A percentile compares a stretch with the other conserved stretches of the same genome.
These are phyloP conservation scores for Parasteatoda lunata DNA, from an alignment of 2,888 invertebrate genomes.

Conservation along the genomic window DNA sequence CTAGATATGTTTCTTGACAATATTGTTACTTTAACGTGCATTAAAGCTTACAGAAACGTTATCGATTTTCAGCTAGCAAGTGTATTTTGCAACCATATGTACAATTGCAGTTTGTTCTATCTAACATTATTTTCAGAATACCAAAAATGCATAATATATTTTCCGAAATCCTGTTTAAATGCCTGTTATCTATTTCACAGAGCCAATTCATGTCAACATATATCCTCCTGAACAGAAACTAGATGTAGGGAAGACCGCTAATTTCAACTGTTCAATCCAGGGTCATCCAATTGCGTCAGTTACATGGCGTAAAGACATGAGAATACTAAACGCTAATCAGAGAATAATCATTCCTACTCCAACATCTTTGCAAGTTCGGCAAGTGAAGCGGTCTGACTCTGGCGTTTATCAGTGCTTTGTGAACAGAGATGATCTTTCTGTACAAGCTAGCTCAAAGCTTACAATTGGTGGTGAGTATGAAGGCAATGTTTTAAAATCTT, in stretches of 20 bases:
- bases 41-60: no score
- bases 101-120: no score
- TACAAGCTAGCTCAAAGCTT: slow-evolving; percentile 44
- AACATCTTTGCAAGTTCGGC: slow-evolving; percentile 45
- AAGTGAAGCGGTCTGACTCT: slow-evolving; percentile 44
- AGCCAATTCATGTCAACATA: slow-evolving; percentile 51
- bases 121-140: no score
- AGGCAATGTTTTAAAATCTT: no score
- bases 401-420: slow-evolving; percentile 64
- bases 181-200: slow-evolving; percentile 3
- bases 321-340: slow-evolving; percentile 28
- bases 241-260: slow-evolving; percentile 56
- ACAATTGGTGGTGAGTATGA: slow-evolving; percentile 44
- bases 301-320: slow-evolving; percentile 59
- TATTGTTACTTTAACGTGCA: no score
- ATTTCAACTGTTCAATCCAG: slow-evolving; percentile 60
- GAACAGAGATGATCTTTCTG: slow-evolving; percentile 48
- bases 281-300: slow-evolving; percentile 40
- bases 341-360: slow-evolving; percentile 46
- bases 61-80: no score
- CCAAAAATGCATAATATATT: no score
- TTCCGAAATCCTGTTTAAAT: no score
- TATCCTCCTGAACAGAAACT: slow-evolving; percentile 51
- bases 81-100: no score
- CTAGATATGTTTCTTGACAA: no score